phyloP scores from a whole-genome alignment of 2,797 vertebrate species.

The Manis javanica region DNA sequence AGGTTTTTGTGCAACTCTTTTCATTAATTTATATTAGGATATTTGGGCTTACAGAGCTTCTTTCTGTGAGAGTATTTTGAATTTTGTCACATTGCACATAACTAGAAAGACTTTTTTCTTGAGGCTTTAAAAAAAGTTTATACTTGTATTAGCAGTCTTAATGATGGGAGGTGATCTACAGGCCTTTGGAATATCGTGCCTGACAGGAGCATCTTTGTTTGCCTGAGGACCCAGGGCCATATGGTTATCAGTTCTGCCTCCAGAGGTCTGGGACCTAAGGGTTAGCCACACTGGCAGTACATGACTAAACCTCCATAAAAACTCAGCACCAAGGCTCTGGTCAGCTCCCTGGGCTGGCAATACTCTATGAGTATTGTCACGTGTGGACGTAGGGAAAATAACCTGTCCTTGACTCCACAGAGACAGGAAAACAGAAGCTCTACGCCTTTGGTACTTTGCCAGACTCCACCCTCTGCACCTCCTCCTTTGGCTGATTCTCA shows the following conservation, averaged over 20 bases:
- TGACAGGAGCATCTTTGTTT: background rate
- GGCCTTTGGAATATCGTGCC: background rate
- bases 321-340: background rate
- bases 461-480: background rate
- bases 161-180: background rate
- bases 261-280: background rate
- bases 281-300: background rate
- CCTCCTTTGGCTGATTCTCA: background rate
- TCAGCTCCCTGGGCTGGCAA: background rate
- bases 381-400: background rate
- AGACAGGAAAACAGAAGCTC: background rate
- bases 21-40: slow-evolving; percentile 2
- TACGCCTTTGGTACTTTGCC: background rate
- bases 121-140: background rate
- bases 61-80: background rate
- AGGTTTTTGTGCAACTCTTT: background rate
- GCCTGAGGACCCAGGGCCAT: background rate
- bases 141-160: background rate
- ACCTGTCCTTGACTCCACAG: background rate
- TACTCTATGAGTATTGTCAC: background rate
- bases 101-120: background rate
- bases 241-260: background rate
- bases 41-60: background rate
- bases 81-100: background rate
- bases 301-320: background rate